Evolutionary conservation across 2,797 vertebrate genomes (phyloP), one percentile per base, ranked within the genome.

Genomic region (Eidolon dupreanum): DNA sequence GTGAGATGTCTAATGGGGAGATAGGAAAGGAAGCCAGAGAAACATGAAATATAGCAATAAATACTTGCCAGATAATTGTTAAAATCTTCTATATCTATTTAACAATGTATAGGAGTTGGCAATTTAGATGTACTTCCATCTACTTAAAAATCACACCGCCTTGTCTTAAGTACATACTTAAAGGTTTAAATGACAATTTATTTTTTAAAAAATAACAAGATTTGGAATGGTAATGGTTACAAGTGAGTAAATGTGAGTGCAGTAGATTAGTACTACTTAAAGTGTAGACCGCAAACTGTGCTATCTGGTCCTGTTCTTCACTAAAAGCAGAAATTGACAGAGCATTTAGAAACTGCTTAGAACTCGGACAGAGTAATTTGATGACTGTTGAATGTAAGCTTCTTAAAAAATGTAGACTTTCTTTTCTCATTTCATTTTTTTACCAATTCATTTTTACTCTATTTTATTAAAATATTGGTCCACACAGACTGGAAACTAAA

Each of bases 381-480:
- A 68, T 87, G 65, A 43, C 49, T 57, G 9, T 28, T 87, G 8
- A 74, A 43, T 57, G 22, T 36, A 90, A 53, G 6, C 5, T 31
- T 85, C 41, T 82, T 8, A 0, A 57, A 89, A 65, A 83, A 77
- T 41, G 36, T 59, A 36, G 41, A 70, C 22, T 57, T 74, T 41
- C 41, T 59, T 83, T 75, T 90, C 66, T 6, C 15, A 43, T 79
- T 46, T 73, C 28, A 49, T 61, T 66, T 81, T 90, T 73, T n/a
- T 83, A 90, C 41, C 36, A 81, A 77, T 88, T 85, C 41, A 38
- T 90, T 96, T 88, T 92, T 61, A 90, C 46, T 59, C 43, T 83
- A 55, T 79, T 59, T 83, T 71, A 78, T 33, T 36, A 71, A 74
- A 49, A 26, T 57, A 92, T 38, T 43, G 4, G 55, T 53, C 24